Percentiles rank a stretch among this genome's conserved stretches.
phyloP scores from a whole-genome alignment of 2,113 vertebrate genomes.

The Mesoclemmys tuberculata region DNA sequence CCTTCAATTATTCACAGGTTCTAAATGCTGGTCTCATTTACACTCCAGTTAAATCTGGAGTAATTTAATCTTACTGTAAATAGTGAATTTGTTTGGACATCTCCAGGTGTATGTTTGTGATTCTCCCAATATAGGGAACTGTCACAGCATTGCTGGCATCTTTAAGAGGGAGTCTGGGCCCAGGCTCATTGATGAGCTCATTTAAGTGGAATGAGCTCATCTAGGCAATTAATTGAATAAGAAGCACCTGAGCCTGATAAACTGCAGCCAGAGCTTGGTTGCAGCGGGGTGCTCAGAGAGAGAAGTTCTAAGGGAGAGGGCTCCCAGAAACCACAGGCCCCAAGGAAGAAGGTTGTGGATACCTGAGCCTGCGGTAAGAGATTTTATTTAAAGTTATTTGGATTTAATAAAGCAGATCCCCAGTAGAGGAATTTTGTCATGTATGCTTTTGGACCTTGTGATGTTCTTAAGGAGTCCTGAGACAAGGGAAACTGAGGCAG shows the following conservation, averaged over 20 bases:
- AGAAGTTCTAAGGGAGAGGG: too few species aligned
- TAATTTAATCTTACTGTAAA: constrained; percentile 12
- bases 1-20: background rate
- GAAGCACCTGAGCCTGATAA: background rate
- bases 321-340: too few species aligned
- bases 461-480: too few species aligned
- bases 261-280: background rate
- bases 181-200: background rate
- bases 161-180: background rate
- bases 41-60: background rate
- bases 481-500: too few species aligned
- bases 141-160: background rate
- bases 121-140: background rate
- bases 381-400: too few species aligned
- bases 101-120: background rate
- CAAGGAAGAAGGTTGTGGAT: background rate
- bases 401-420: too few species aligned
- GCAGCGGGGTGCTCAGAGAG: background rate
- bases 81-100: background rate
- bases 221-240: background rate
- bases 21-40: background rate
- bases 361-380: too few species aligned
- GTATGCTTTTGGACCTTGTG: too few species aligned
- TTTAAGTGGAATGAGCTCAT: background rate
- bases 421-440: too few species aligned